Base-by-base conservation (phyloP, 1,140 invertebrate species). In the Hypothenemus hampei region DNA sequence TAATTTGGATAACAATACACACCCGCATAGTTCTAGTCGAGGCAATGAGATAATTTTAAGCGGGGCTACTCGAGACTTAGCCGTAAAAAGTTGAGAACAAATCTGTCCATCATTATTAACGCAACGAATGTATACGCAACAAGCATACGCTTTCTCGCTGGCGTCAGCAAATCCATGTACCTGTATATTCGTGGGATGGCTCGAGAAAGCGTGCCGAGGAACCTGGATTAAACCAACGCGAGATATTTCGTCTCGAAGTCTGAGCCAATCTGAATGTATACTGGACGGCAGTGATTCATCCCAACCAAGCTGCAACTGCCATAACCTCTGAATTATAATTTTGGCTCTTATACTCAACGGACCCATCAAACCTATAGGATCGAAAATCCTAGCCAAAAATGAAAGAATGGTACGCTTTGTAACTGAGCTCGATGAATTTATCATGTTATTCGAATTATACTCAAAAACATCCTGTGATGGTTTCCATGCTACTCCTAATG, bases 261-360 rank as follows among this genome's bases (percentile, higher is more conserved):
- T n/a, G 11, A 33, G 7, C 44, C 23, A 47, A 13, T 47, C 22
- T 67, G 62, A 11, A 73, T 49, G 18, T 52, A 46, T 18, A 68
- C 64, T 51, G 75, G 71, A 71, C 72, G 77, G 33, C 61, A 65
- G 10, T 69, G 3, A 16, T 65, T 61, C 22, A 37, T 57, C 26
- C 72, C 72, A 73, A 33, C 31, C 44, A 11, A 47, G 11, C 16
- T 29, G 7, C 18, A 47, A 31, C 18, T 47, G 44, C 44, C 44
- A 47, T 5, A 75, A 26, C 46, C 66, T 44, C 62, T 76, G 74
- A 8, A 76, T 45, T 3, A 75, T 53, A 3, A 72, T 61, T 60
- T 76, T 76, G 15, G 65, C 61, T n/a, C 50, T 57, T n/a, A 74
- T 65, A n/a, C n/a, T n/a, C n/a, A n/a, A 48, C 4, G 46, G 29